Base-by-base conservation (phyloP, 2,113 vertebrate genomes). In the human region DNA sequence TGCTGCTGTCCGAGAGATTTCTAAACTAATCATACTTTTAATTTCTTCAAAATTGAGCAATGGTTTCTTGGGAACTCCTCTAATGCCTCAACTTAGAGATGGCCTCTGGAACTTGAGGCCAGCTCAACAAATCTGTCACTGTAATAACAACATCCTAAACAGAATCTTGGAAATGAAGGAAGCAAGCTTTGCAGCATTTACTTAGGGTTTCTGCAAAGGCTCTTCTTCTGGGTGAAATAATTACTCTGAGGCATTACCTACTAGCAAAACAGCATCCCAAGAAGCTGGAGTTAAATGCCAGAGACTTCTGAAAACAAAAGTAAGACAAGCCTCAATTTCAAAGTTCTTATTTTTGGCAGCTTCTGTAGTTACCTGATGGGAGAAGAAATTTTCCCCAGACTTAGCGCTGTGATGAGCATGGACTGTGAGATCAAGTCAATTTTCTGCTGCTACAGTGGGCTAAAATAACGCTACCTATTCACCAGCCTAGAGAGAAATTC, bases 21-120 rank as follows among this genome's bases (percentile, higher is more conserved):
- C 97, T 82, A 97, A 87, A 96, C 80, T 97, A 97, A 98, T 57
- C 79, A 89, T 88, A 97, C 97, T 98, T 98, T 98, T 94, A 97
- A 98, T 98, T 98, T 97, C 93, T 93, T 13, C 85, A 0, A 35
- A 1, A 32, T 8, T 91, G 94, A 98, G 81, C 52, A 81, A 27
- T 82, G 82, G 35, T 97, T 97, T 70, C 11, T 64, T 85, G 59
- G 85, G 98, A 61, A 38, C 40, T 78, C 25, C 20, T 96, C 40
- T 94, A 98, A 91, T 82, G 70, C 87, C 66, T n/a, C 66, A 40
- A 32, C 32, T 89, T 92, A 92, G 35, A 80, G 78, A 92, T 8
- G 23, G 80, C 2, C 0, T 55, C 87, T 94, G 79, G 72, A 97
- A 97, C 80, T 94, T 35, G 76, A 94, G 89, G 7, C 48, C 20